Evolutionary conservation across 2,888 invertebrate genomes (phyloP).

Genomic region (Odontocolon sp.): DNA sequence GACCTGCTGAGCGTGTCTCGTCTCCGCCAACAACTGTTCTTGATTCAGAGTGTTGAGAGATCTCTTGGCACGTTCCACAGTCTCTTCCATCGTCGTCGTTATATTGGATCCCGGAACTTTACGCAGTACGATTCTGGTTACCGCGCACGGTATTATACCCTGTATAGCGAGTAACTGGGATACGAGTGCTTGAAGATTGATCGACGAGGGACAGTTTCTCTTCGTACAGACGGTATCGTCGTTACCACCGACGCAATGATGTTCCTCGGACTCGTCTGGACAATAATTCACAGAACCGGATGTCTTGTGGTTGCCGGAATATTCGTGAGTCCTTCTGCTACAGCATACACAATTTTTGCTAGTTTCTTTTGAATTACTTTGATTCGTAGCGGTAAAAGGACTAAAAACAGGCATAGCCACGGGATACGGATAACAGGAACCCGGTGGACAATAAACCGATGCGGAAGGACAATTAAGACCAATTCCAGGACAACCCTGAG

Average conservation of each 20-base stretch:
- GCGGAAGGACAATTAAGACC: constrained; percentile 51
- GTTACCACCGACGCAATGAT: constrained; percentile 62
- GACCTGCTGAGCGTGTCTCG: constrained; percentile 72
- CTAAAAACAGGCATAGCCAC: constrained; percentile 67
- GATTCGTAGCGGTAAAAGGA: constrained; percentile 40
- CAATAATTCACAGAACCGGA: background rate
- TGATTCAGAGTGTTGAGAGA: constrained; percentile 68
- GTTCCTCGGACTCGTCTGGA: constrained; percentile 52
- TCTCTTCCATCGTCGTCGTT: constrained; percentile 71
- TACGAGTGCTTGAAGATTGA: constrained; percentile 75
- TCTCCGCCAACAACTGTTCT: constrained; percentile 74
- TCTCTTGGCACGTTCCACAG: constrained; percentile 70
- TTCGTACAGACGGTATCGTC: constrained; percentile 71
- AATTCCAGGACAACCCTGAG: constrained; percentile 52
- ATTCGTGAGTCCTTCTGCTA: background rate
- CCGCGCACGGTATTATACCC: constrained; percentile 74
- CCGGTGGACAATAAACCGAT: constrained; percentile 60
- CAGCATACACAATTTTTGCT: constrained; percentile 51
- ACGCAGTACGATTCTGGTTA: constrained; percentile 72
- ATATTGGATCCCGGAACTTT: constrained; percentile 75
- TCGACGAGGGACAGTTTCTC: constrained; percentile 73
- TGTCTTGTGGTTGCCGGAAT: background rate
- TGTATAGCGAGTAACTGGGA: constrained; percentile 75
- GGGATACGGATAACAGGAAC: constrained; percentile 69
- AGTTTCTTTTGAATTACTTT: constrained; percentile 3